A percentile compares a stretch with the other conserved stretches of the same genome.
Evolutionary conservation across 2,797 vertebrate genomes (phyloP).

Genomic region (Pangasius djambal): DNA sequence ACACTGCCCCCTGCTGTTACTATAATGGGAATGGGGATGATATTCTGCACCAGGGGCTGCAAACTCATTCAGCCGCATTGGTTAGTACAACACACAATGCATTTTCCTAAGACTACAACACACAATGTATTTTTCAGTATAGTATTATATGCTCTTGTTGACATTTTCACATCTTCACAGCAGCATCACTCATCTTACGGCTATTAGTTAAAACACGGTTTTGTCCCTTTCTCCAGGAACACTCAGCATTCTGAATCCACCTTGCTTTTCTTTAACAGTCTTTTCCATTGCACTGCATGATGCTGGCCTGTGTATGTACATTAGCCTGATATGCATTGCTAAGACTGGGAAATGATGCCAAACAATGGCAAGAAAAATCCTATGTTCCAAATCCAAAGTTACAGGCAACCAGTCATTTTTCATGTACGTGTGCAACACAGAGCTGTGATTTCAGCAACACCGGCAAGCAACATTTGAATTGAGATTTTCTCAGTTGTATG

Average conservation of each 20-base stretch:
- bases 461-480: not conserved
- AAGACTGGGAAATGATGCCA: not conserved
- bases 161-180: not conserved
- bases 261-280: not conserved
- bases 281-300: not conserved
- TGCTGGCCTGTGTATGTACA: not conserved
- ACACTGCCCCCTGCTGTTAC: conserved; percentile 69
- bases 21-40: not conserved
- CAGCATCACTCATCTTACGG: not conserved
- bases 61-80: not conserved
- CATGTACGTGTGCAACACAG: not conserved
- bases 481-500: not conserved
- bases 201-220: not conserved
- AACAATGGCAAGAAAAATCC: not conserved
- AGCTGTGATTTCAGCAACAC: not conserved
- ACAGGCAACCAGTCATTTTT: not conserved
- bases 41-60: not conserved
- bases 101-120: not conserved
- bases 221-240: not conserved
- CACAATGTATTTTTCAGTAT: not conserved
- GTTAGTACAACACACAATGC: not conserved
- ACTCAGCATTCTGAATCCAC: not conserved
- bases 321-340: not conserved
- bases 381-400: not conserved
- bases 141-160: not conserved